Evolutionary conservation across 2,113 vertebrate genomes (phyloP), one percentile per base, ranked within the genome.

Genomic region (Aegypius monachus): DNA sequence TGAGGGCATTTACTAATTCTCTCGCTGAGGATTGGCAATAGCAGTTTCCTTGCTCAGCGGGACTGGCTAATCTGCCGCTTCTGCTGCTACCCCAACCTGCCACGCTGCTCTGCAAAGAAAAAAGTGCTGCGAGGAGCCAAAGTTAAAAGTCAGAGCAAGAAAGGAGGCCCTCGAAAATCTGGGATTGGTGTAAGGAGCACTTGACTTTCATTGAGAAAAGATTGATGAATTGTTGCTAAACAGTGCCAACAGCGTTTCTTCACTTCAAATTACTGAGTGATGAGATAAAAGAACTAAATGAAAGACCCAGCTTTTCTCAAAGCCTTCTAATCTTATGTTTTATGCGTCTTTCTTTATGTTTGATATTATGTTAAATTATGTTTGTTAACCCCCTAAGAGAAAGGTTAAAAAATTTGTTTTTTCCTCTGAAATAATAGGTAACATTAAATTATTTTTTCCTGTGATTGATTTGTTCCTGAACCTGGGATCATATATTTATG

Each of bases 201-300:
- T 82, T 95, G 79, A 82, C 79, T 65, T 70, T 47, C 93, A 55
- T 36, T 68, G 75, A 67, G 71, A 34, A 59, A 88, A 95, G 86
- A 75, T 63, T 81, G 86, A 89, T 66, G 61, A 75, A 73, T 90
- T 73, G 65, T 71, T 88, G 82, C 47, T 86, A 93, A 97, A 93
- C 59, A 50, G 27, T 31, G 56, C 86, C 96, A 67, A 27, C 58
- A 63, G 42, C 59, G 16, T 88, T 95, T 81, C 56, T 85, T 80
- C 58, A 26, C 63, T 91, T 84, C 94, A 83, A 77, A 88, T 89
- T 74, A 70, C 58, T 25, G 71, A 74, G 34, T 29, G 48, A 34
- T 48, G 65, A 91, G 71, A 79, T 89, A 53, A 91, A 94, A 97
- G 87, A 53, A n/a, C 48, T 63, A 52, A 95, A 90, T 52, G 32